These are phyloP conservation scores for Drosophila rubida DNA, from an alignment of 2,888 invertebrate genomes.

Conservation along the genomic window DNA sequence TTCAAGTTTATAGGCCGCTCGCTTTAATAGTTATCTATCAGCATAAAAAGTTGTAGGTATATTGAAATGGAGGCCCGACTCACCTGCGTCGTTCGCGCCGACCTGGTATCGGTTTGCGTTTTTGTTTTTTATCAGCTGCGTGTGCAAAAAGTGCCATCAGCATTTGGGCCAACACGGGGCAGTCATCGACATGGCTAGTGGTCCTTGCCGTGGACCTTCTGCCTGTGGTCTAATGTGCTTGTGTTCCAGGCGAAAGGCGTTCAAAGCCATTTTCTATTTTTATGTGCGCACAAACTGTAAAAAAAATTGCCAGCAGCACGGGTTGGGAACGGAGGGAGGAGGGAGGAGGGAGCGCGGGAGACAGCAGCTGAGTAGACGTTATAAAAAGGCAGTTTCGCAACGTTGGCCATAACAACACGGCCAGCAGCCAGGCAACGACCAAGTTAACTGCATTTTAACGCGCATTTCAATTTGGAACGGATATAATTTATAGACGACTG, in stretches of 20 bases:
- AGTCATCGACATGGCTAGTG: constrained; percentile 55
- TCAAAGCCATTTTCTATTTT: constrained; percentile 77
- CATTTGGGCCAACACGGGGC: constrained; percentile 65
- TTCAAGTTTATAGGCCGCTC: background rate
- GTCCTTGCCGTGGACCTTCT: constrained; percentile 23
- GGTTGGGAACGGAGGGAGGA: constrained; percentile 6
- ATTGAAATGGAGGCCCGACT: constrained; percentile 11
- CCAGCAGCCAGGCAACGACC: constrained; percentile 65
- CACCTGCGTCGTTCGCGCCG: constrained; percentile 46
- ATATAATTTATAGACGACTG: constrained; percentile 85
- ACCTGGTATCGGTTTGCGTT: constrained; percentile 4
- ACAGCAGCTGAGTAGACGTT: constrained; percentile 57
- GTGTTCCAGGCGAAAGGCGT: constrained; percentile 58
- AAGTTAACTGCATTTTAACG: constrained; percentile 85
- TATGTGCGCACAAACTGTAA: constrained; percentile 78
- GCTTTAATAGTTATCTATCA: constrained; percentile 3
- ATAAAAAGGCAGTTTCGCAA: constrained; percentile 73
- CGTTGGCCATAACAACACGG: constrained; percentile 75
- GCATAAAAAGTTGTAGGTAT: constrained; percentile 29
- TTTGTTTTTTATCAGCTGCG: constrained; percentile 42
- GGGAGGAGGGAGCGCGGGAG: background rate
- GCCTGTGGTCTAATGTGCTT: constrained; percentile 68
- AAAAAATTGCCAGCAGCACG: constrained; percentile 53
- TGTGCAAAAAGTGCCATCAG: constrained; percentile 60
- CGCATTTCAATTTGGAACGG: constrained; percentile 84